Base-by-base conservation (phyloP, 2,888 invertebrate species). In the Sabellastarte sp. region DNA sequence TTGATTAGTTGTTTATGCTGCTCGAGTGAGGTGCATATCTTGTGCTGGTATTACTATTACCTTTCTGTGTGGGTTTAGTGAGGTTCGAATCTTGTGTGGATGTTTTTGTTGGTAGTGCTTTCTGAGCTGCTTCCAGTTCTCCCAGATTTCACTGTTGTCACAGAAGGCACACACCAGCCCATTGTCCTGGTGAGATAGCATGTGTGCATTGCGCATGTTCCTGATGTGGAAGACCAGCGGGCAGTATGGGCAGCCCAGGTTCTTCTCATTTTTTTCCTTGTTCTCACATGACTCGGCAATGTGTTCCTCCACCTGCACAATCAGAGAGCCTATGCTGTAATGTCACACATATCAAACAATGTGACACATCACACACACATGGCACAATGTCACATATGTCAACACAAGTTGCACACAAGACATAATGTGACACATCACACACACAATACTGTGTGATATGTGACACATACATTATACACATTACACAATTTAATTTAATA, bases 191-290 rank as follows among this genome's bases (percentile, higher is more conserved):
- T 72, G 72, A n/a, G 72, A 67, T 53, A 67, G 55, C 30, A 66
- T 60, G 59, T 72, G 72, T 24, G 69, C 32, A 33, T 71, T 59
- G 24, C 66, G 57, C 15, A 70, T 64, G 32, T 32, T 70, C 26
- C 52, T 52, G 60, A 66, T 70, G 57, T 70, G 71, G 57, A 72
- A 72, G 3, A 72, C 72, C 24, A 72, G 63, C 32, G 65, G 65
- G 50, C 72, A 72, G 59, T 67, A 72, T 1, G 72, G 72, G 50
- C 72, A 72, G 55, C 66, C 67, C 51, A 71, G 53, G 53, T 67
- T 63, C 30, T 52, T 50, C 52, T 63, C 59, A 2, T 41, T 50
- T 50, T 67, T 64, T 15, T 32, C 33, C 33, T 59, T 57, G 24
- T 69, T 61, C 20, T 53, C 33, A 50, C 70, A 63, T 31, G 33